Evolutionary conservation across 2,113 vertebrate species (phyloP).

Genomic region (Electrona antarctica): DNA sequence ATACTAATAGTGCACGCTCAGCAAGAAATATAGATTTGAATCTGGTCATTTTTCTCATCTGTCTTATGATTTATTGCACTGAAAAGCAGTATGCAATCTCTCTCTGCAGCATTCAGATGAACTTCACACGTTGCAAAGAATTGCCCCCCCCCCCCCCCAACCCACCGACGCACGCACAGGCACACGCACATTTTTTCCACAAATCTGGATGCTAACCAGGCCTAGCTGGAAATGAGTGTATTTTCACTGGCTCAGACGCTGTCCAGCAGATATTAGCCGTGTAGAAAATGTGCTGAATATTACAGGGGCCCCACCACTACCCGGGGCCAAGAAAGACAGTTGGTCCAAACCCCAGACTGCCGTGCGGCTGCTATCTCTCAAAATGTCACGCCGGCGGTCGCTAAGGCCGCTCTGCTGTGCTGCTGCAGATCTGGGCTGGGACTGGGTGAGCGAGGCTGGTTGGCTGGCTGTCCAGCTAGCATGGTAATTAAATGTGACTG

Average conservation of each 20-base stretch:
- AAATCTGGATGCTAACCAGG: constrained; percentile 65
- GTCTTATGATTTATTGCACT: constrained; percentile 47
- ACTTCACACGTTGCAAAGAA: constrained; percentile 44
- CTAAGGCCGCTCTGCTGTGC: constrained; percentile 53
- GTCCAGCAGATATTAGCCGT: constrained; percentile 80
- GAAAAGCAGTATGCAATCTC: constrained; percentile 44
- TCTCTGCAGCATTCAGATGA: constrained; percentile 60
- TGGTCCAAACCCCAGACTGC: constrained; percentile 75
- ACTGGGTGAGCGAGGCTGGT: constrained; percentile 18
- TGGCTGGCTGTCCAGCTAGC: constrained; percentile 52
- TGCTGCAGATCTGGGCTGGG: constrained; percentile 42
- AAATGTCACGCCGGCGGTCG: constrained; percentile 68
- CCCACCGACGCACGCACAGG: too few relatives aligned
- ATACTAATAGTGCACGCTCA: not conserved
- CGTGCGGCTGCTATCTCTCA: constrained; percentile 72
- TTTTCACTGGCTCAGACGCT: constrained; percentile 77
- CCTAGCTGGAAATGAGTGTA: constrained; percentile 65
- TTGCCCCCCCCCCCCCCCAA: constrained; percentile 38
- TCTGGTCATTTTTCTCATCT: constrained; percentile 25
- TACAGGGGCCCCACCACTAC: constrained; percentile 54
- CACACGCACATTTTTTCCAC: constrained; percentile 55
- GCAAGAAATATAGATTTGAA: not conserved
- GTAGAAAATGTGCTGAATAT: constrained; percentile 82
- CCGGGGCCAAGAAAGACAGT: constrained; percentile 77
- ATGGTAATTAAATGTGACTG: constrained; percentile 74